Evolutionary conservation across 2,113 vertebrate species (phyloP), one percentile per base, ranked within the genome.

Genomic region (Leuciscus idus): DNA sequence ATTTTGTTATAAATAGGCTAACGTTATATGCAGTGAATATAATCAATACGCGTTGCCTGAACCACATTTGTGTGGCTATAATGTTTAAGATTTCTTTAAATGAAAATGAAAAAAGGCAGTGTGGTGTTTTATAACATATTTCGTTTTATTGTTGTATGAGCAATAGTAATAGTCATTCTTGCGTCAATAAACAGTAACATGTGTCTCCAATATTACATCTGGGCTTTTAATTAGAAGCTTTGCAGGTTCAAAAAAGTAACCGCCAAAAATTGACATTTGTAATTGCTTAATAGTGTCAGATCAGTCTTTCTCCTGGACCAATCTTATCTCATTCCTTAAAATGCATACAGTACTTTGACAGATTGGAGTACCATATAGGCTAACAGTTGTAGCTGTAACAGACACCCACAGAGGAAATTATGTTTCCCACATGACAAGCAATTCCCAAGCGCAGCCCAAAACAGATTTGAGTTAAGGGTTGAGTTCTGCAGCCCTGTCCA

Each of bases 261-360:
- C 55, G 84, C 88, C 78, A 88, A 92, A 90, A 93, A 91, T 90
- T 86, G 88, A 92, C 86, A 90, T 78, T 90, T 87, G 89, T 84
- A 87, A 90, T 88, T 90, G 93, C 89, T 92, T 89, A 72, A 74
- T 64, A 73, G 39, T 30, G 23, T 79, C 19, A 85, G 64, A 15
- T 68, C 66, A 3, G 72, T 48, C 87, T 78, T 84, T 89, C 86
- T 83, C 59, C n/a, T 80, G 55, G 86, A 84, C 86, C 83, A 85
- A 64, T 19, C 30, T 33, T 3, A 30, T 33, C 6, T 70, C 30
- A 62, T 55, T 74, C 46, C 21, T 84, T 88, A 92, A 90, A 91
- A 91, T 87, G 89, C 92, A 75, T 78, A 33, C 55, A 23, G 55
- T 23, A 23, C 30, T 87, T 43, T 55, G 64, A 74, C 85, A 82